Evolutionary conservation across 2,113 vertebrate genomes (phyloP).

Genomic region (Psilopsiagon aurifrons): DNA sequence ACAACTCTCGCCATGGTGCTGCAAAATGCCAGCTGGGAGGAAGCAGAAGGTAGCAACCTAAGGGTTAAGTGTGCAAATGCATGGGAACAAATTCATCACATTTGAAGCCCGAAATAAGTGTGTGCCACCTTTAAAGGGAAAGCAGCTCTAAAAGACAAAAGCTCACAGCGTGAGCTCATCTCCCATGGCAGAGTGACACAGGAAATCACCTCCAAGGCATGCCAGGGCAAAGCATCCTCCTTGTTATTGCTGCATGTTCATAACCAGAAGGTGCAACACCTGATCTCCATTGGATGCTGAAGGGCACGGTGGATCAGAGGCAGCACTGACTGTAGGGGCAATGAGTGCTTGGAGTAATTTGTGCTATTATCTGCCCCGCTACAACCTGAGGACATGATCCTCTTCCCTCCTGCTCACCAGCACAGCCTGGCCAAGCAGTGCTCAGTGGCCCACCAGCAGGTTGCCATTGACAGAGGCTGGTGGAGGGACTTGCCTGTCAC

Average conservation of each 20-base stretch:
- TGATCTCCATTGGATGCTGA: background rate
- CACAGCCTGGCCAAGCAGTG: fast-evolving
- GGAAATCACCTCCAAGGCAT: background rate
- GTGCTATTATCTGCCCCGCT: background rate
- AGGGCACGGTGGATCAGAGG: background rate
- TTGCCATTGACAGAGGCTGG: fast-evolving
- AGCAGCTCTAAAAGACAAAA: slow-evolving; percentile 20
- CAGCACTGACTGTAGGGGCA: fast-evolving
- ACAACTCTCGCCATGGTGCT: fast-evolving
- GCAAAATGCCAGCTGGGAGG: background rate
- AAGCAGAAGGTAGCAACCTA: background rate
- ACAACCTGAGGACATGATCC: background rate
- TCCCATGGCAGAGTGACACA: background rate
- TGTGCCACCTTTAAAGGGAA: background rate
- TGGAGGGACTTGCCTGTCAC: background rate
- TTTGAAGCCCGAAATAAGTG: slow-evolving; percentile 17
- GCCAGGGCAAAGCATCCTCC: background rate
- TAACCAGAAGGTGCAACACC: background rate
- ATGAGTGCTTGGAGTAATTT: background rate
- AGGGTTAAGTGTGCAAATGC: background rate
- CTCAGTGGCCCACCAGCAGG: background rate
- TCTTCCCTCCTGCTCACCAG: background rate
- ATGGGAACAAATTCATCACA: background rate
- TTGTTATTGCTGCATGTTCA: fast-evolving
- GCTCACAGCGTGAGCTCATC: background rate